Evolutionary conservation across 1,140 invertebrate species (phyloP), one percentile per base, ranked within the genome.

Genomic region (Triops longicaudatus): DNA sequence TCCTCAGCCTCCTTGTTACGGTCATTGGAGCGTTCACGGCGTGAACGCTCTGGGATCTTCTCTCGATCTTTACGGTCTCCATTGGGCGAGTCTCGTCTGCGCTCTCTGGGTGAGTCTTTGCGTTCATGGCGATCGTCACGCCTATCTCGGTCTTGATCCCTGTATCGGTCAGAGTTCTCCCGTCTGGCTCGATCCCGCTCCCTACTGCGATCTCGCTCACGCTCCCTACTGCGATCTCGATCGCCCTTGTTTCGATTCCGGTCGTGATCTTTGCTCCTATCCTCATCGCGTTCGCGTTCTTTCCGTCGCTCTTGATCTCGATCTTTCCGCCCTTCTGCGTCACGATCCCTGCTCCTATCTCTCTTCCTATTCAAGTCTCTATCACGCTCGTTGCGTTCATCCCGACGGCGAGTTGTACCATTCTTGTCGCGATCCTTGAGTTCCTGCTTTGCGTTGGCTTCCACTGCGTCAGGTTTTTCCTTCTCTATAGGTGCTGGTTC

Each of bases 341-440:
- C 43, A 11, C 73, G 28, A 26, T 77, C 50, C 78, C 73, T 28
- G 22, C 63, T 22, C 31, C 75, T 76, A 2, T 27, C 26, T 72
- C 73, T 28, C 6, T 17, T 22, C 31, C 75, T 76, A 2, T 27
- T 17, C 28, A 73, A 42, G 71, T 77, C 22, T 73, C 76, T 37
- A 63, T 76, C 22, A 42, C 73, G 78, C 41, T 78, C 77, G 31
- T 79, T 77, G 12, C 78, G 76, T 76, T 80, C 78, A 78, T 79
- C 79, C 72, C 79, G 78, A 44, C 78, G 78, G 79, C 41, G 80
- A 80, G 31, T 77, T 73, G 73, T 78, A 78, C 77, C 74, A 26
- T 78, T 76, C 17, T 72, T 78, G 77, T 78, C 76, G 26, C 78
- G 78, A 41, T 43, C 44, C 37, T 44, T 75, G 22, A 42, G 37